A percentile compares a stretch with the other conserved stretches of the same genome.
phyloP scores from a whole-genome alignment of 2,113 vertebrate species.

The Gymnobelideus leadbeateri region DNA sequence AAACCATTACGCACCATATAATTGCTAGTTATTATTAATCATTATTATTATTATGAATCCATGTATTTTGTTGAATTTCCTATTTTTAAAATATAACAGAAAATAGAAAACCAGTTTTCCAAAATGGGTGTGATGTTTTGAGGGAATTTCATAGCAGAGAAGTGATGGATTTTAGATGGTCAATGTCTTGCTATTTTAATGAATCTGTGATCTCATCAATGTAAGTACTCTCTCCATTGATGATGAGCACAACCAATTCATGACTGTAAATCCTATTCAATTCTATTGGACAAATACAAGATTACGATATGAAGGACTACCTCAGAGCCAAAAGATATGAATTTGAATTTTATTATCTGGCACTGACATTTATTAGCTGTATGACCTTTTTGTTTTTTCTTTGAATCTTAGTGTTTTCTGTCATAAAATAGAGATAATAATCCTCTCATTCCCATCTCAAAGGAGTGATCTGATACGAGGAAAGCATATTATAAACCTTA shows the following conservation, averaged over 20 bases:
- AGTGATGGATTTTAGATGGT: neutral
- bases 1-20: neutral
- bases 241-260: neutral
- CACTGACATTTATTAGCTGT: neutral
- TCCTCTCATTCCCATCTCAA: neutral
- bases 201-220: neutral
- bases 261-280: neutral
- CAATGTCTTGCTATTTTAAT: neutral
- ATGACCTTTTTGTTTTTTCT: neutral
- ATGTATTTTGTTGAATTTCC: neutral
- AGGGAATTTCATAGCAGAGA: neutral
- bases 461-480: neutral
- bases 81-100: neutral
- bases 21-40: neutral
- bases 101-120: neutral
- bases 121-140: neutral
- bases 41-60: neutral
- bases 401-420: neutral
- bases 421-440: neutral
- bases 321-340: neutral
- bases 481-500: neutral
- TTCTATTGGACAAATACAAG: neutral
- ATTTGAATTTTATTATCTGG: neutral
- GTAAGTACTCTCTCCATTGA: neutral
- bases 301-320: neutral